phyloP scores from a whole-genome alignment of 2,888 invertebrate genomes.

The Dynastes grantii region DNA sequence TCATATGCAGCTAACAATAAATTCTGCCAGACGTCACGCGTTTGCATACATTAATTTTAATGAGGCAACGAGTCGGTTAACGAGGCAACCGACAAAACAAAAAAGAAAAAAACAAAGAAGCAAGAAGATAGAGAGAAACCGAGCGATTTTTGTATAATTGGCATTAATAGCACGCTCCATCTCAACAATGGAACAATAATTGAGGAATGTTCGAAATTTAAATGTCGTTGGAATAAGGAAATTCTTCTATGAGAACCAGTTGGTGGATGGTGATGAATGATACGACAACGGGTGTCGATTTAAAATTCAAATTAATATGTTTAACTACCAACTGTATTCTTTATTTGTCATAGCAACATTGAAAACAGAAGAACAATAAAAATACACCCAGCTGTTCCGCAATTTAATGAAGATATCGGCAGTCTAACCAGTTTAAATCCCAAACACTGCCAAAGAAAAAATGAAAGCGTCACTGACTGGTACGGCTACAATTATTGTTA shows the following conservation, averaged over 20 bases:
- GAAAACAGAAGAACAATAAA: too few species aligned
- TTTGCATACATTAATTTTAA: slow-evolving; percentile 39
- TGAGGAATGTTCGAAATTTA: slow-evolving; percentile 3
- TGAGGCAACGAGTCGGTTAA: background rate
- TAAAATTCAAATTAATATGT: background rate
- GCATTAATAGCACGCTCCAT: slow-evolving; percentile 1
- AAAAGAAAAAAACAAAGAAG: background rate
- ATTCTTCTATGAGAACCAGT: background rate
- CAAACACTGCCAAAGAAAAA: too few species aligned
- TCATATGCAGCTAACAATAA: slow-evolving; percentile 25
- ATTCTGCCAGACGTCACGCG: slow-evolving; percentile 21
- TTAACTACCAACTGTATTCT: background rate
- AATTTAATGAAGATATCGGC: too few species aligned
- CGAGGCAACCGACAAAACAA: background rate
- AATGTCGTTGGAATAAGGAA: background rate
- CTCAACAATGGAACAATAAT: slow-evolving; percentile 2
- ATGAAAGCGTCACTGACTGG: too few species aligned
- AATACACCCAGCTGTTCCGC: too few species aligned
- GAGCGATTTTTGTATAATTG: background rate
- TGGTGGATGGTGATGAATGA: background rate
- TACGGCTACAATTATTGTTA: too few species aligned
- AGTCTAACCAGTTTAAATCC: too few species aligned
- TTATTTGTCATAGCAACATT: too few species aligned
- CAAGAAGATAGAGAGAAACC: background rate
- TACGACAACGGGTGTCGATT: background rate